Evolutionary conservation across 1,140 invertebrate genomes (phyloP), one percentile per base, ranked within the genome.

Genomic region (Heliothis subflexa): DNA sequence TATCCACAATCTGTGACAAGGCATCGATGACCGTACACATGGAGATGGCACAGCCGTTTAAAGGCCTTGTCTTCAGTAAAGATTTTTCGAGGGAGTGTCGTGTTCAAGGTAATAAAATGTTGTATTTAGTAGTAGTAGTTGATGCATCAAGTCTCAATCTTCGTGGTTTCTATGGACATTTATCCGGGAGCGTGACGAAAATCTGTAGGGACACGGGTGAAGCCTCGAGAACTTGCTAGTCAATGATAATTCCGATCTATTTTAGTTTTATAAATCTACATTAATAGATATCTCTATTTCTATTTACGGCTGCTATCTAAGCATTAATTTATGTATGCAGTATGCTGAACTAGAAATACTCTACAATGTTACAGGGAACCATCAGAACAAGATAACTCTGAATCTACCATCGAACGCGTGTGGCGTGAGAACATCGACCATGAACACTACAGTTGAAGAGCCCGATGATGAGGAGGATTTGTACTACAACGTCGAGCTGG

Each of bases 71-170:
- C 4, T 97, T 97, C 82, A 96, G 96, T 47, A 96, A 96, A 88
- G 96, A 97, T 73, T 97, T 97, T 89, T 95, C 96, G 0, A 95
- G 96, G 68, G 96, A 96, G 84, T 97, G 97, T 83, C 93, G 95
- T 11, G 88, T 94, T 0, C 91, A 94, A 89, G 96, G 96, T 95
- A 75, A 18, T 47, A 47, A 18, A 45, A 45, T 47, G 2, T 12
- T 18, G 21, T 25, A 25, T 25, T 25, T n/a, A n/a, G n/a, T n/a
- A n/a, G n/a, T n/a, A n/a, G n/a, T n/a, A n/a, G n/a, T n/a, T n/a
- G n/a, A n/a, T n/a, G n/a, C n/a, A n/a, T n/a, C n/a, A n/a, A n/a
- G n/a, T n/a, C n/a, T n/a, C n/a, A n/a, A n/a, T n/a, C n/a, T 9
- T 40, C 33, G 33, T 7, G 5, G 33, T 40, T 40, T 9, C 33